phyloP scores from a whole-genome alignment of 2,797 vertebrate genomes.

The Brachyrhaphis roseni region DNA sequence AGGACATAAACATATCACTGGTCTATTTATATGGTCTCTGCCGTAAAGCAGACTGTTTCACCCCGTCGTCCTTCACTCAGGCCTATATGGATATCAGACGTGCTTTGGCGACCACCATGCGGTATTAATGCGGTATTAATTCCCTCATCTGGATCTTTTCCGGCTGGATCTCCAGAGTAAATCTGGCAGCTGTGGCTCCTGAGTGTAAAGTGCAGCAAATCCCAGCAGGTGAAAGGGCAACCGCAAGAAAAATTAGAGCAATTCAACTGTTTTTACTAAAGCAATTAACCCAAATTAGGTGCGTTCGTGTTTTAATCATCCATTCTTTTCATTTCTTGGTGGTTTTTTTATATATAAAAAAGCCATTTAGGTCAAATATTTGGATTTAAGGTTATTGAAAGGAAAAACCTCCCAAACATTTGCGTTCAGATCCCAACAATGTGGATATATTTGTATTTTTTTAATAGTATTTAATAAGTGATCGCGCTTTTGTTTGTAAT shows the following conservation, averaged over 20 bases:
- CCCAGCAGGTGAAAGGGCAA: not conserved
- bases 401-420: not conserved
- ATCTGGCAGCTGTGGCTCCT: not conserved
- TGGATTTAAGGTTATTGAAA: not conserved
- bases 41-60: slow-evolving; percentile 46
- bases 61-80: slow-evolving; percentile 49
- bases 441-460: not conserved
- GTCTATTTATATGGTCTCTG: slow-evolving; percentile 40
- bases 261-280: not conserved
- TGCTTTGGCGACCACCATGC: slow-evolving; percentile 15
- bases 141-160: not conserved
- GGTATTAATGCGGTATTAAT: no score
- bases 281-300: not conserved
- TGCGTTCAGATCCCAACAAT: not conserved
- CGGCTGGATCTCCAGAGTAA: not conserved
- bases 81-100: slow-evolving; percentile 39
- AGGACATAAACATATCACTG: slow-evolving; percentile 12
- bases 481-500: not conserved
- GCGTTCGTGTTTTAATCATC: not conserved
- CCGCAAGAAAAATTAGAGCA: not conserved
- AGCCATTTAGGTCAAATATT: not conserved
- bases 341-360: not conserved
- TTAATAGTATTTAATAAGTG: not conserved
- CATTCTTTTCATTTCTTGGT: not conserved
- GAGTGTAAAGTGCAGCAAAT: not conserved